A percentile compares a stretch with the other conserved stretches of the same genome.
Evolutionary conservation across 92 coral and sea anemone species (phyloP).

Genomic region (Siderastrea radians): DNA sequence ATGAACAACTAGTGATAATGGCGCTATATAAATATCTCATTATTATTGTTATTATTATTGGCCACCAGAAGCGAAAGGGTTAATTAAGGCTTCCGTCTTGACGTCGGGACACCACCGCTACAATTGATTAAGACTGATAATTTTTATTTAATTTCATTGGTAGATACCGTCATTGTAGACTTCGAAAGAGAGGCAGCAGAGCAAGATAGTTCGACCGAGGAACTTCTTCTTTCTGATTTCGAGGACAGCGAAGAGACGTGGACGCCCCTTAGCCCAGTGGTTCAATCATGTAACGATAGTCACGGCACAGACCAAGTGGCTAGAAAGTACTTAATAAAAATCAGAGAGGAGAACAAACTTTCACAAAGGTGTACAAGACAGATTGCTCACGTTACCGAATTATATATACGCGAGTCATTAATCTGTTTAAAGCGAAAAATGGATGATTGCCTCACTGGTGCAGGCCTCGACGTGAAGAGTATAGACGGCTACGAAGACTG

Average conservation of each 20-base stretch:
- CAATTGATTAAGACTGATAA: constrained; percentile 12
- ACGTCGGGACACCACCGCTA: constrained; percentile 1
- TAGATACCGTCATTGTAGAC: constrained; percentile 4
- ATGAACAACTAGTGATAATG: too few relatives aligned
- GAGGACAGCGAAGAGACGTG: neutral
- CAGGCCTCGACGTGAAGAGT: neutral
- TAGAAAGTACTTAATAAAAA: neutral
- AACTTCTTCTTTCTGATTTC: neutral
- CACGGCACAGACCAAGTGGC: too few relatives aligned
- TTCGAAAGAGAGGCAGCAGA: constrained; percentile 13
- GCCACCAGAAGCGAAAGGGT: neutral
- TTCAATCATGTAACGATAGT: neutral
- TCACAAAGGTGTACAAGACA: neutral
- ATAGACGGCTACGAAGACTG: neutral
- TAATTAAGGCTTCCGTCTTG: constrained; percentile 10
- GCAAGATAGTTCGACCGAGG: neutral
- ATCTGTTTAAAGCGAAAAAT: neutral
- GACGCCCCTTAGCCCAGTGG: neutral
- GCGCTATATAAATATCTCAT: too few relatives aligned
- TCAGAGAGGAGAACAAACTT: constrained; percentile 1
- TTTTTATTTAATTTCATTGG: constrained; percentile 4
- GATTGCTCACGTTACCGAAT: neutral
- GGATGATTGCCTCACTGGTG: neutral
- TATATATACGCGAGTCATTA: neutral
- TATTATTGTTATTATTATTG: too few relatives aligned